A percentile compares a stretch with the other conserved stretches of the same genome.
These are phyloP conservation scores for Lycocerus yunnanus DNA, from an alignment of 2,888 invertebrate genomes.

Conservation along the genomic window DNA sequence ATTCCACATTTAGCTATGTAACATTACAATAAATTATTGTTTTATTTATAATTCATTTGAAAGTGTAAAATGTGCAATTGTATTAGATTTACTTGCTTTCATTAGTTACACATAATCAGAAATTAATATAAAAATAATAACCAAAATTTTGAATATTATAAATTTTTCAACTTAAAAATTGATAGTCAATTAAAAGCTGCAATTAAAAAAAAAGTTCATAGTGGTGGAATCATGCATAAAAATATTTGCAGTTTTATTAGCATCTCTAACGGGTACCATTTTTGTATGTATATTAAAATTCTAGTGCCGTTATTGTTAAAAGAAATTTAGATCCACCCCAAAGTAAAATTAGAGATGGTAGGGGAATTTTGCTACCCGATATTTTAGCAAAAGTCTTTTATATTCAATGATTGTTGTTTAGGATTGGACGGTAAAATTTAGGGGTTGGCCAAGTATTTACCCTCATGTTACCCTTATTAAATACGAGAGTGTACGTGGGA, in stretches of 20 bases:
- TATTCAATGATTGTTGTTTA: neutral
- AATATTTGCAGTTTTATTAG: neutral
- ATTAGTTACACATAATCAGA: too few relatives aligned
- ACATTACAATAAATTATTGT: too few relatives aligned
- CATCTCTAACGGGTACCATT: neutral
- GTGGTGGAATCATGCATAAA: neutral
- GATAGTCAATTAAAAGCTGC: too few relatives aligned
- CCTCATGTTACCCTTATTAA: slow-evolving; percentile 1
- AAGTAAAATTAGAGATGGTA: neutral
- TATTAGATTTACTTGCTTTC: too few relatives aligned
- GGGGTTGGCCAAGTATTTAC: slow-evolving; percentile 11
- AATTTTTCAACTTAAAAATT: too few relatives aligned
- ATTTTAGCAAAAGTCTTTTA: slow-evolving; percentile 13
- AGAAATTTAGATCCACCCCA: slow-evolving; percentile 4
- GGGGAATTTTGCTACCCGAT: slow-evolving; percentile 15
- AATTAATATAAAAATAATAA: too few relatives aligned
- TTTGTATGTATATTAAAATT: neutral
- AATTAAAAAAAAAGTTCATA: neutral
- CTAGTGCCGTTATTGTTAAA: neutral
- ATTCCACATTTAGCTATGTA: too few relatives aligned
- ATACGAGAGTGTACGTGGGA: slow-evolving; percentile 7
- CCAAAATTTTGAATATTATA: too few relatives aligned
- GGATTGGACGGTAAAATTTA: slow-evolving; percentile 16
- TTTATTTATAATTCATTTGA: too few relatives aligned
- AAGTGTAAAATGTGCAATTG: too few relatives aligned